Evolutionary conservation across 1,140 invertebrate species (phyloP).

Genomic region (Homarus americanus): DNA sequence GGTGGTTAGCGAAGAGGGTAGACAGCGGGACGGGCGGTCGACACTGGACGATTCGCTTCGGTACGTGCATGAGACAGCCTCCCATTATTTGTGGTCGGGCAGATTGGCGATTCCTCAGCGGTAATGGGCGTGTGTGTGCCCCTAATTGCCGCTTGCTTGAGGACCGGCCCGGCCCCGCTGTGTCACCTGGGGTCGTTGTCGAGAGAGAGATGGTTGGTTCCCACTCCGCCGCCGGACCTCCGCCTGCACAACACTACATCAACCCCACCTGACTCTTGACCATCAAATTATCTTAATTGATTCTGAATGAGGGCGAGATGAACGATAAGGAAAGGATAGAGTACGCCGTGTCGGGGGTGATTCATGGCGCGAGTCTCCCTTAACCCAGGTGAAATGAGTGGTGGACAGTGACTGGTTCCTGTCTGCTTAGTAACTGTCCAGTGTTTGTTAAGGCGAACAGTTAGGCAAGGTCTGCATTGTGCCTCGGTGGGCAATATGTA

Average conservation of each 20-base stretch:
- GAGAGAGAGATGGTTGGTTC: not conserved
- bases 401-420: not conserved
- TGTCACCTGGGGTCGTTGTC: not conserved
- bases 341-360: not conserved
- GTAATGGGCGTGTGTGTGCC: conserved; percentile 15
- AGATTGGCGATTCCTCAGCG: conserved; percentile 23
- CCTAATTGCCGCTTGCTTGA: not conserved
- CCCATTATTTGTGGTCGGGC: not conserved
- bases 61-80: conserved; percentile 4
- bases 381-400: not conserved
- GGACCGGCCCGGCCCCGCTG: not conserved
- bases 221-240: not conserved
- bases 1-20: not conserved
- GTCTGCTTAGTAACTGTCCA: not conserved
- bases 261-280: not conserved
- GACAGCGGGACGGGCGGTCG: too few species aligned
- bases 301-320: not conserved
- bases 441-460: not conserved
- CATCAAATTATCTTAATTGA: not conserved
- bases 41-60: not conserved
- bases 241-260: not conserved
- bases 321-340: not conserved
- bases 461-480: not conserved
- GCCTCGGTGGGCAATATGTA: too few species aligned
- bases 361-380: not conserved